A percentile compares a stretch with the other conserved stretches of the same genome.
These are phyloP conservation scores for Caenorhabditis sinica DNA, from an alignment of 2,888 invertebrate species.

Conservation along the genomic window DNA sequence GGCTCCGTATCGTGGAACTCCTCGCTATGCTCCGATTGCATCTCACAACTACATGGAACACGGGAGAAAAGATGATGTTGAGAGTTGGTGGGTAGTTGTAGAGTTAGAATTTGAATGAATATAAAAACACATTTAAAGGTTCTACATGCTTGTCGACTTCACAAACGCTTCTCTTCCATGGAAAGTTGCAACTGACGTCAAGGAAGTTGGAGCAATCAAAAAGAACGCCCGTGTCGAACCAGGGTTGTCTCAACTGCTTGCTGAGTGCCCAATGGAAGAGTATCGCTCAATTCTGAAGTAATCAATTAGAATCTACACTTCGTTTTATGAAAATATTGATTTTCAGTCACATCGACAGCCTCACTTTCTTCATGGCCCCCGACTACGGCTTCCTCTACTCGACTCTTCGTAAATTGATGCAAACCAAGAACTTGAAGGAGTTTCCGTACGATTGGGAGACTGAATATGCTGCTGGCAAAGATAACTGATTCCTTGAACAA, in stretches of 20 bases:
- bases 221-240: conserved; percentile 58
- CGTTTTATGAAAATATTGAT: not conserved
- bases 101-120: not conserved
- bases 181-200: conserved; percentile 77
- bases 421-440: conserved; percentile 52
- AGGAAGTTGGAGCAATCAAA: conserved; percentile 72
- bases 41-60: conserved; percentile 74
- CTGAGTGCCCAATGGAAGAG: conserved; percentile 64
- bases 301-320: not conserved
- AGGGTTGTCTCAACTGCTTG: conserved; percentile 57
- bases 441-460: conserved; percentile 65
- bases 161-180: conserved; percentile 79
- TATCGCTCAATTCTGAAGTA: conserved; percentile 66
- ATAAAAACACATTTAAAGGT: conserved; percentile 20
- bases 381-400: conserved; percentile 70
- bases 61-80: conserved; percentile 77
- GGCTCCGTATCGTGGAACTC: conserved; percentile 79
- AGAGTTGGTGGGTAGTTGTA: conserved; percentile 70
- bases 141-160: conserved; percentile 80
- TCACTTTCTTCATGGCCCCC: conserved; percentile 66
- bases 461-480: conserved; percentile 43
- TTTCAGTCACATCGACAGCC: conserved; percentile 68
- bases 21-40: conserved; percentile 78
- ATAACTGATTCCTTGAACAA: conserved; percentile 1
- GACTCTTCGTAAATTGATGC: conserved; percentile 60